Percentiles rank a stretch among this genome's conserved stretches.
These are phyloP conservation scores for Germaria angustata DNA, from an alignment of 2,888 invertebrate species.

Conservation along the genomic window DNA sequence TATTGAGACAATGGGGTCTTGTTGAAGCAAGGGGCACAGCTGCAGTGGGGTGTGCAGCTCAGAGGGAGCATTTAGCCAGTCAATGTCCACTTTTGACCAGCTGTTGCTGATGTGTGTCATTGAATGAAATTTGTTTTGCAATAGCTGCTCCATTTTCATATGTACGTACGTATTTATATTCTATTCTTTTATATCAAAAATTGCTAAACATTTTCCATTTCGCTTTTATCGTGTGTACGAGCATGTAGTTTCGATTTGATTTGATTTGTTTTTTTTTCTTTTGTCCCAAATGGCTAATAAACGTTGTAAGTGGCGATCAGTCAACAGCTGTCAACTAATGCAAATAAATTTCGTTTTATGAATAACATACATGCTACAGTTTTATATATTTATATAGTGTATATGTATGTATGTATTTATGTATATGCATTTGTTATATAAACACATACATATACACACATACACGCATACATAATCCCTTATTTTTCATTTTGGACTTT, in stretches of 20 bases:
- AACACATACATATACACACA: too few species aligned
- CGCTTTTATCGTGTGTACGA: not conserved
- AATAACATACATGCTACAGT: slow-evolving; percentile 33
- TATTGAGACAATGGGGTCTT: not conserved
- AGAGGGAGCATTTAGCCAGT: slow-evolving; percentile 26
- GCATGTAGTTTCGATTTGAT: not conserved
- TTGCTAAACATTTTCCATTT: slow-evolving; percentile 47
- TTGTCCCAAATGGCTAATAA: slow-evolving; percentile 62
- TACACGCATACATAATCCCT: not conserved
- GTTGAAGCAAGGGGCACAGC: not conserved
- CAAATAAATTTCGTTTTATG: slow-evolving; percentile 71
- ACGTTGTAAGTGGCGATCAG: slow-evolving; percentile 64
- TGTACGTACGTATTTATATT: not conserved
- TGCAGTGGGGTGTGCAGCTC: not conserved
- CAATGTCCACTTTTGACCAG: slow-evolving; percentile 66
- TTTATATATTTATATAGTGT: slow-evolving; percentile 68
- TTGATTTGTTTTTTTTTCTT: slow-evolving; percentile 29
- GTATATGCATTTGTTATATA: not conserved
- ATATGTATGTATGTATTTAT: slow-evolving; percentile 43
- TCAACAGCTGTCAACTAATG: slow-evolving; percentile 74
- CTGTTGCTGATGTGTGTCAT: slow-evolving; percentile 72
- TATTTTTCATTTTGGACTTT: slow-evolving; percentile 14
- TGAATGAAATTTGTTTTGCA: slow-evolving; percentile 69
- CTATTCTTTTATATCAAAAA: slow-evolving; percentile 8
- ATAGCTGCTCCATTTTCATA: slow-evolving; percentile 63